These are phyloP conservation scores for Lepidothrix coronata DNA, from an alignment of 2,113 vertebrate genomes.

Conservation along the genomic window DNA sequence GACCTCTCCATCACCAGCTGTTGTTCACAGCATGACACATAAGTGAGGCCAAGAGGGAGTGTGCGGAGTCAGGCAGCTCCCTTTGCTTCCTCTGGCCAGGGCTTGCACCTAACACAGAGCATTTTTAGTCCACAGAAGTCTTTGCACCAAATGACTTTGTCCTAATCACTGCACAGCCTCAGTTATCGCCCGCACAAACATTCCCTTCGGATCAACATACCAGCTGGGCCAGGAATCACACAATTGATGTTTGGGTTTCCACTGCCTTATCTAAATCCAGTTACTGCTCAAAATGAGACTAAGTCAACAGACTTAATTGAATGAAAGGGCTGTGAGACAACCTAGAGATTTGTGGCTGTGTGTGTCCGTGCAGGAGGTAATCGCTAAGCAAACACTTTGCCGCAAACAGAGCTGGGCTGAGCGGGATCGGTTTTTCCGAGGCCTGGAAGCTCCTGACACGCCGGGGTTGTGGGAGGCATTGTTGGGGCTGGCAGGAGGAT, in stretches of 20 bases:
- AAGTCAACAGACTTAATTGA: conserved; percentile 69
- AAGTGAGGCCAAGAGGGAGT: not conserved
- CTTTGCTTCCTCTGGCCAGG: not conserved
- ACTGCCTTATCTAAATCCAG: conserved; percentile 70
- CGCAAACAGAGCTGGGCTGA: conserved; percentile 3
- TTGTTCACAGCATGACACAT: not conserved
- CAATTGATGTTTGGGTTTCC: conserved; percentile 63
- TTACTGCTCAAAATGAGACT: conserved; percentile 61
- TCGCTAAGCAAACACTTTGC: conserved; percentile 18
- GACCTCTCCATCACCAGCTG: not conserved
- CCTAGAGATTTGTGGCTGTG: conserved; percentile 42
- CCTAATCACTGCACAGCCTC: not conserved
- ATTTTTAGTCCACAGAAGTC: not conserved
- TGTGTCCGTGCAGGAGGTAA: conserved; percentile 13
- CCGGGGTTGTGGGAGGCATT: not conserved
- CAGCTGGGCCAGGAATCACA: conserved; percentile 48
- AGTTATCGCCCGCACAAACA: conserved; percentile 5
- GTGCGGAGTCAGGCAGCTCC: not conserved
- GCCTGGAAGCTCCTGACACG: not conserved
- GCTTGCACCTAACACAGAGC: not conserved
- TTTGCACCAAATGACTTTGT: not conserved
- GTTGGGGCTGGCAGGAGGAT: conserved; percentile 23
- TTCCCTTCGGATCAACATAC: conserved; percentile 44
- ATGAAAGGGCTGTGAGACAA: conserved; percentile 51
- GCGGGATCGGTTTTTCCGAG: not conserved